phyloP scores from a whole-genome alignment of 1,140 invertebrate genomes.

The Thaumetopoea pityocampa region DNA sequence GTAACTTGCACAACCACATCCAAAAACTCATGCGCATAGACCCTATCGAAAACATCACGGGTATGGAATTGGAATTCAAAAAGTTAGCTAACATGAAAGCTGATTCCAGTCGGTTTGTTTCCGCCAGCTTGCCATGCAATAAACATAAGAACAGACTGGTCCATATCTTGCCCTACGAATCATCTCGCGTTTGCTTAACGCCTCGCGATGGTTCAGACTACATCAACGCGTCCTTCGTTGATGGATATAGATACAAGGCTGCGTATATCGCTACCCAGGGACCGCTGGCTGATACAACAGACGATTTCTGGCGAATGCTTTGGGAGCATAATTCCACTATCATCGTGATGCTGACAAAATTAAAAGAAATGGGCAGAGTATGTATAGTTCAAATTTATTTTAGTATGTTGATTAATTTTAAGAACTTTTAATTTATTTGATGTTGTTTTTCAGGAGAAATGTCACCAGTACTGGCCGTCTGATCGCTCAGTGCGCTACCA shows the following conservation, averaged over 20 bases:
- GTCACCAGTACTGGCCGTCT: conserved; percentile 99
- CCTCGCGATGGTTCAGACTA: conserved; percentile 98
- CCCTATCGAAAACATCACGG: conserved; percentile 91
- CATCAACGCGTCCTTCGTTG: conserved; percentile 98
- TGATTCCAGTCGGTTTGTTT: conserved; percentile 95
- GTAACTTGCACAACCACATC: conserved; percentile 95
- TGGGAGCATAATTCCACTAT: conserved; percentile 99
- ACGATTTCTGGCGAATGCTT: conserved; percentile 99
- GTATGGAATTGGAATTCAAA: conserved; percentile 99
- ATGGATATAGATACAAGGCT: conserved; percentile 93
- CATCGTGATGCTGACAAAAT: conserved; percentile 98
- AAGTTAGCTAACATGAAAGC: conserved; percentile 96
- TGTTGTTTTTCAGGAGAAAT: conserved; percentile 88
- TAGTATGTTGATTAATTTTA: conserved; percentile 7
- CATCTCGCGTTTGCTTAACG: conserved; percentile 94
- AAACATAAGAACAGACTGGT: conserved; percentile 98
- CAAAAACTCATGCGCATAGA: conserved; percentile 92
- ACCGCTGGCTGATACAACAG: conserved; percentile 95
- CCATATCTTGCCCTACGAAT: conserved; percentile 98
- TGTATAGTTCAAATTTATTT: conserved; percentile 43
- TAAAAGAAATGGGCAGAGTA: conserved; percentile 97
- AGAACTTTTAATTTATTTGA: conserved; percentile 12
- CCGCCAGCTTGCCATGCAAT: conserved; percentile 96
- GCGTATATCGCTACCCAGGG: conserved; percentile 99
- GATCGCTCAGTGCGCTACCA: conserved; percentile 97